Evolutionary conservation across 37 sponge, comb jelly and placozoan species (phyloP).

Genomic region (Mnemiopsis leidyi): DNA sequence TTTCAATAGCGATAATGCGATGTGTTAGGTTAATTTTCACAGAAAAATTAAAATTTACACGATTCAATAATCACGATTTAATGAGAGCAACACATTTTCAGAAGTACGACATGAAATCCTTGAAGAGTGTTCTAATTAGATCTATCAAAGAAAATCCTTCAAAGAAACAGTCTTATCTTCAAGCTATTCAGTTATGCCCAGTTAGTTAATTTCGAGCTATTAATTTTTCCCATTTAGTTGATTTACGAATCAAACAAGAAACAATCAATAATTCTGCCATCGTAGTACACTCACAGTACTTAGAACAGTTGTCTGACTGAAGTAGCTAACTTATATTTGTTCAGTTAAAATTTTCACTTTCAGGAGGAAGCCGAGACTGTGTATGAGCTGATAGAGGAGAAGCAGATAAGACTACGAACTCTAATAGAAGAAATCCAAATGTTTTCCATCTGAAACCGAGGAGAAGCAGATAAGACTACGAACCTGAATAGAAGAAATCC

Average conservation of each 20-base stretch:
- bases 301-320: too few species aligned
- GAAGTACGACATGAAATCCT: not conserved
- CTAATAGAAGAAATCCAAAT: constrained; percentile 16
- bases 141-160: constrained; percentile 37
- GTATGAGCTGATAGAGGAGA: constrained; percentile 45
- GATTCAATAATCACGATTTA: too few species aligned
- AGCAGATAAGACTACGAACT: not conserved
- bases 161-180: not conserved
- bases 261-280: too few species aligned
- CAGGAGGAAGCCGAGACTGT: constrained; percentile 25
- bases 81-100: too few species aligned
- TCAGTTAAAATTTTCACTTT: too few species aligned
- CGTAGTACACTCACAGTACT: too few species aligned
- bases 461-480: not conserved
- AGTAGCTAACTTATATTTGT: too few species aligned
- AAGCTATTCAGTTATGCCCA: constrained; percentile 9
- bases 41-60: too few species aligned
- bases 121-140: constrained; percentile 31
- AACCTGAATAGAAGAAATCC: not conserved
- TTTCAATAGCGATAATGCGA: too few species aligned
- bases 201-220: constrained; percentile 6
- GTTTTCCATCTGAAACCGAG: not conserved
- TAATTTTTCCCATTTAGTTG: too few species aligned
- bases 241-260: too few species aligned
- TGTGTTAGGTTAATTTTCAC: too few species aligned